Evolutionary conservation across 2,113 vertebrate species (phyloP), one percentile per base, ranked within the genome.

Genomic region (Scytalopus superciliaris): DNA sequence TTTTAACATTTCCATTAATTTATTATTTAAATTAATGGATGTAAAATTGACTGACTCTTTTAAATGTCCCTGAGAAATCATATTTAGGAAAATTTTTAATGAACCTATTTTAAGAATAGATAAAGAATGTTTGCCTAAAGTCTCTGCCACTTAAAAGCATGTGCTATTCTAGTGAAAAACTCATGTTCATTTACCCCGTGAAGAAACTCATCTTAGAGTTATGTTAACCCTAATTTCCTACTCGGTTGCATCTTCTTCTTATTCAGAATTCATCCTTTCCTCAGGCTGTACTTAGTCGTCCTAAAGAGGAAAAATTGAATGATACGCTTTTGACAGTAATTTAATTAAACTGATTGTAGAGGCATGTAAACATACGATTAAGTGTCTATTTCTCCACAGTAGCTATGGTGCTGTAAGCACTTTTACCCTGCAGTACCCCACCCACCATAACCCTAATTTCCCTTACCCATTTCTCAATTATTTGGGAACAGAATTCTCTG

Each of bases 341-440:
- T 93, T 93, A 87, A 96, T 94, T 95, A 93, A 93, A 87, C 40
- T 69, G 75, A 89, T 84, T 77, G 57, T 90, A 85, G 37, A 83
- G 53, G 64, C 92, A 86, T 74, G 90, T 94, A 96, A 95, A 95
- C 86, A 93, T 31, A 85, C 0, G 10, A 87, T 90, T 85, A 94
- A 92, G 77, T 19, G 4, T 50, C 74, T 79, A 11, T 79, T 91
- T 94, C 63, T 90, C 63, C 68, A 74, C 63, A 85, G 45, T 39
- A 77, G 59, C 55, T 84, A 31, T 21, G 53, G n/a, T 39, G 49
- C 56, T 89, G 27, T 27, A 89, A 93, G 74, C 72, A 88, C 45
- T 86, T 94, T 42, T 55, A 88, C 40, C 42, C 57, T 76, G 45
- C 55, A 67, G 75, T 73, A 84, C 28, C 33, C 39, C 33, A 89